Conservation (phyloP, 2,797 vertebrate species). For the Notolepis coatsorum region DNA sequence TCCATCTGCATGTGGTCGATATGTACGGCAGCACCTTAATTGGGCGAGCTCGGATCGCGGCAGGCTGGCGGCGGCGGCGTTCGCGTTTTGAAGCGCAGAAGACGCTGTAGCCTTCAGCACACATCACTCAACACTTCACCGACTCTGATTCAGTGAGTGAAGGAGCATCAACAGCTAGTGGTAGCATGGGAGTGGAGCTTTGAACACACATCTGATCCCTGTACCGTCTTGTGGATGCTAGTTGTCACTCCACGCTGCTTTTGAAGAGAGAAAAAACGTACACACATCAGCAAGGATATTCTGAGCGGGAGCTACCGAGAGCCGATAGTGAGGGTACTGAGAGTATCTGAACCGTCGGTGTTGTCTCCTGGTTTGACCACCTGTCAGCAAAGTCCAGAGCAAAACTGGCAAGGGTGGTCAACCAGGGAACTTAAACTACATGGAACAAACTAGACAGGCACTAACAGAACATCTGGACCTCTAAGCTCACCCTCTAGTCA, state of each 20-base stretch:
- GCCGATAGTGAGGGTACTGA: too few relatives aligned
- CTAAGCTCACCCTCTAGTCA: too few relatives aligned
- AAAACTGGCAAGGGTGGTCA: too few relatives aligned
- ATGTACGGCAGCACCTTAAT: conserved; percentile 46
- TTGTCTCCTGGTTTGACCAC: too few relatives aligned
- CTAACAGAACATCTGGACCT: too few relatives aligned
- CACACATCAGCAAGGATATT: too few relatives aligned
- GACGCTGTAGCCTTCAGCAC: conserved; percentile 48
- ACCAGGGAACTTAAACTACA: too few relatives aligned
- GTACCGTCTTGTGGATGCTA: conserved; percentile 45
- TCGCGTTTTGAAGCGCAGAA: conserved; percentile 40
- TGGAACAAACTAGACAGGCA: too few relatives aligned
- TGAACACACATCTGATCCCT: conserved; percentile 63
- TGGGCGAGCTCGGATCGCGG: conserved; percentile 45
- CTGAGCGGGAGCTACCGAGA: too few relatives aligned
- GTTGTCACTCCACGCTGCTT: conserved; percentile 34
- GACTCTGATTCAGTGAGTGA: conserved; percentile 54
- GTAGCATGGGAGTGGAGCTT: conserved; percentile 46
- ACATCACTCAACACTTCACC: conserved; percentile 56
- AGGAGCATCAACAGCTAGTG: conserved; percentile 40
- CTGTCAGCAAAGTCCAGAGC: too few relatives aligned
- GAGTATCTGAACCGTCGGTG: too few relatives aligned
- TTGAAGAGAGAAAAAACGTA: too few relatives aligned
- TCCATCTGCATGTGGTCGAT: conserved; percentile 38
- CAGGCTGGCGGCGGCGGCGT: conserved; percentile 58